Evolutionary conservation across 2,888 invertebrate species (phyloP).

Genomic region (Hydroisotoma schaefferi): DNA sequence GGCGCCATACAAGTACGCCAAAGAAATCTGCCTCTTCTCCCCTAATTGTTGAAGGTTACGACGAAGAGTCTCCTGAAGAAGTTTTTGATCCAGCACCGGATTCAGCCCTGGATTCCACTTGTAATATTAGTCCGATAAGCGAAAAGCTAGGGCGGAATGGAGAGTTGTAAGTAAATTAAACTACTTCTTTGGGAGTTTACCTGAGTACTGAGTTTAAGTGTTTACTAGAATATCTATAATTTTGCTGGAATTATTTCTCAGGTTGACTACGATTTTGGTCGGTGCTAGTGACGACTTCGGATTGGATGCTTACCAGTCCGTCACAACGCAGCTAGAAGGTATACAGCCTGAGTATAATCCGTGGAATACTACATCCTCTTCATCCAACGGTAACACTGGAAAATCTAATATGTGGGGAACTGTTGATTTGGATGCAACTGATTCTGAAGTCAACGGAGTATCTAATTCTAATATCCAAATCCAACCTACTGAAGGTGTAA

Average conservation of each 20-base stretch:
- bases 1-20: slow-evolving; percentile 44
- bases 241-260: not conserved
- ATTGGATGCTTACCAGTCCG: slow-evolving; percentile 41
- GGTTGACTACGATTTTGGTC: slow-evolving; percentile 27
- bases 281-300: slow-evolving; percentile 46
- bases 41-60: slow-evolving; percentile 27
- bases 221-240: not conserved
- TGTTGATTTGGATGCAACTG: no score
- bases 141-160: slow-evolving; percentile 14
- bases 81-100: slow-evolving; percentile 26
- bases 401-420: no score
- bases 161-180: slow-evolving; percentile 13
- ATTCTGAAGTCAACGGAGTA: no score
- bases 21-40: slow-evolving; percentile 34
- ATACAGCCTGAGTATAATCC: no score
- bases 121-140: slow-evolving; percentile 42
- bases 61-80: slow-evolving; percentile 17
- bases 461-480: no score
- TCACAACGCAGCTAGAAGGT: slow-evolving; percentile 35
- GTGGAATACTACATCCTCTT: no score
- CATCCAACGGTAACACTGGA: no score
- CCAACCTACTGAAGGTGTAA: no score
- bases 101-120: slow-evolving; percentile 29
- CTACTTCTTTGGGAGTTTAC: not conserved
- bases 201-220: not conserved